phyloP scores from a whole-genome alignment of 2,797 vertebrate species.

The Acridotheres tristis region DNA sequence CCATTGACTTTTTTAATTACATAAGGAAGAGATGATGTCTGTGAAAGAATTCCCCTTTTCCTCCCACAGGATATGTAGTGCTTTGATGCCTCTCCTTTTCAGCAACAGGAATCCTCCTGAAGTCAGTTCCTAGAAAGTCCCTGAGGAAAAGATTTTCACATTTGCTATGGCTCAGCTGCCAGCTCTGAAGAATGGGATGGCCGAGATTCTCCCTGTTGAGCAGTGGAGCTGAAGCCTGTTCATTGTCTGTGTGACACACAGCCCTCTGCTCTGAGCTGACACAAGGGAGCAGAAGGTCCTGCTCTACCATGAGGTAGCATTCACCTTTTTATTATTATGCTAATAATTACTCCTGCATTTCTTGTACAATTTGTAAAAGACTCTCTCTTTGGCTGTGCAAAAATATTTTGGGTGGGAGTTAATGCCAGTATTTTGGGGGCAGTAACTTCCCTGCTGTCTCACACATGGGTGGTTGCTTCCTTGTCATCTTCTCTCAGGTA shows the following conservation, averaged over 20 bases:
- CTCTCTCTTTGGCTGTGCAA: not conserved
- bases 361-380: not conserved
- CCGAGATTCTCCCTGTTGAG: not conserved
- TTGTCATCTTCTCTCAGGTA: not conserved
- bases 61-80: constrained; percentile 42
- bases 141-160: constrained; percentile 13
- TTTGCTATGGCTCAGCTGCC: not conserved
- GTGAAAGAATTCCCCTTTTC: constrained; percentile 60
- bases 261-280: not conserved
- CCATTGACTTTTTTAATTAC: constrained; percentile 61
- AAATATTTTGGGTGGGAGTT: not conserved
- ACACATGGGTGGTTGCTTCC: not conserved
- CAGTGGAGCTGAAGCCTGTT: not conserved
- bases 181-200: not conserved
- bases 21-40: constrained; percentile 60
- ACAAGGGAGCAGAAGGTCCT: not conserved
- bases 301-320: not conserved
- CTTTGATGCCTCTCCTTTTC: constrained; percentile 55
- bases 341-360: not conserved
- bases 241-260: fast-evolving
- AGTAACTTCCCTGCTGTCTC: not conserved
- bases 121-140: constrained; percentile 60
- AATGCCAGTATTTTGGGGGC: not conserved
- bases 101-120: constrained; percentile 43
- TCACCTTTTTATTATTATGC: not conserved